phyloP scores from a whole-genome alignment of 2,888 invertebrate genomes.

The Sarcophaga carnaria region DNA sequence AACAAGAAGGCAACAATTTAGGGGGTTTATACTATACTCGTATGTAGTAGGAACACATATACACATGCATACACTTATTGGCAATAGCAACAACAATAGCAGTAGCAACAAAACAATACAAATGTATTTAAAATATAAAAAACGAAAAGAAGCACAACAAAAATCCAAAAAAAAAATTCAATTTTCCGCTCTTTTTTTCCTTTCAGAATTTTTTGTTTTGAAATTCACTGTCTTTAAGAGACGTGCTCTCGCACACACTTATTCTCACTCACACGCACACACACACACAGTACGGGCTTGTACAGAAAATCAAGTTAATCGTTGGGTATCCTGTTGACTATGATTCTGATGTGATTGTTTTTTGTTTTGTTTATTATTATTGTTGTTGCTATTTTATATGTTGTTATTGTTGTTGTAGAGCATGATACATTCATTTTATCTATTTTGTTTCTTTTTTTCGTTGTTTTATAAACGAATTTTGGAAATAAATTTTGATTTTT shows the following conservation, averaged over 20 bases:
- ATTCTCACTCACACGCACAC: not conserved
- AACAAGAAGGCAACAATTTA: slow-evolving; percentile 57
- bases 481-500: not conserved
- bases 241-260: slow-evolving; percentile 20
- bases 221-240: not conserved
- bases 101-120: slow-evolving; percentile 24
- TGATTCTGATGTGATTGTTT: slow-evolving; percentile 49
- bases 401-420: slow-evolving; percentile 8
- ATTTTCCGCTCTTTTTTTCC: slow-evolving; percentile 64
- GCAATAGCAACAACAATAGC: slow-evolving; percentile 31
- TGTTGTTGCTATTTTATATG: not conserved
- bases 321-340: slow-evolving; percentile 67
- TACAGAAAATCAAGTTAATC: slow-evolving; percentile 60
- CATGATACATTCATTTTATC: slow-evolving; percentile 32
- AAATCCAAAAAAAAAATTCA: slow-evolving; percentile 50
- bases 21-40: slow-evolving; percentile 16
- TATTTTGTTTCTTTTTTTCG: slow-evolving; percentile 5
- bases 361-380: slow-evolving; percentile 5
- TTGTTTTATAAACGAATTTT: not conserved
- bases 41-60: no score
- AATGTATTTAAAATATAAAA: not conserved
- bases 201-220: slow-evolving; percentile 33
- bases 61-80: no score
- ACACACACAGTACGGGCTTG: not conserved
- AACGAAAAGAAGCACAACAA: slow-evolving; percentile 8